phyloP scores from a whole-genome alignment of 1,140 invertebrate genomes.

The Chionoecetes opilio region DNA sequence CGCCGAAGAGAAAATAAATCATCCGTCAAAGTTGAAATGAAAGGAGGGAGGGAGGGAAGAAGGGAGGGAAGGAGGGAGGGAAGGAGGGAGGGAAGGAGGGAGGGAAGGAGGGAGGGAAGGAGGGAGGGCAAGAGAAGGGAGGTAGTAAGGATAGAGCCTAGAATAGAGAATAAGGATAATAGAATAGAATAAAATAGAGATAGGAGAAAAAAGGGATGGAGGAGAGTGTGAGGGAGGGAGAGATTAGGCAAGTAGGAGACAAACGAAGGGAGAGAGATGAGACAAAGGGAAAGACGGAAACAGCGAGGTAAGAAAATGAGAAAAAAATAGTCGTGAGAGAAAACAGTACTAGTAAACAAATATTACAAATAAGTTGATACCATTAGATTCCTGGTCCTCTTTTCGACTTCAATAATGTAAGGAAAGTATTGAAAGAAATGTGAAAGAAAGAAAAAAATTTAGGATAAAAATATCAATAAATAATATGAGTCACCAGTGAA shows the following conservation, averaged over 20 bases:
- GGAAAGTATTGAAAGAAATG: neutral
- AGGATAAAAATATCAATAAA: too few species aligned
- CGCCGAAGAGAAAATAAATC: conserved; percentile 7
- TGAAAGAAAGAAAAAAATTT: neutral
- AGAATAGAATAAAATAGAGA: neutral
- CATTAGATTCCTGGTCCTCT: neutral
- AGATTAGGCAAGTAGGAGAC: too few species aligned
- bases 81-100: neutral
- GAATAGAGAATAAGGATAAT: too few species aligned
- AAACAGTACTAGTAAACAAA: neutral
- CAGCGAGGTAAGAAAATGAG: too few species aligned
- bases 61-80: neutral
- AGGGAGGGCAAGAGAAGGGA: neutral
- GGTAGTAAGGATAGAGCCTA: neutral
- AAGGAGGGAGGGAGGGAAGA: conserved; percentile 1
- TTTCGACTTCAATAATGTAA: neutral
- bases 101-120: neutral
- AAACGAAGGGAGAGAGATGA: too few species aligned
- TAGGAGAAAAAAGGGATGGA: neutral
- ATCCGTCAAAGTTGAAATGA: neutral
- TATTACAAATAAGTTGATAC: neutral
- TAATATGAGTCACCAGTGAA: conserved; percentile 52
- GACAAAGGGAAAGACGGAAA: neutral
- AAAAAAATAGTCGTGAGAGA: neutral
- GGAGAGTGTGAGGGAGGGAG: neutral